Conservation (phyloP, 2,888 invertebrate genomes). For the Lathronympha strigana region DNA sequence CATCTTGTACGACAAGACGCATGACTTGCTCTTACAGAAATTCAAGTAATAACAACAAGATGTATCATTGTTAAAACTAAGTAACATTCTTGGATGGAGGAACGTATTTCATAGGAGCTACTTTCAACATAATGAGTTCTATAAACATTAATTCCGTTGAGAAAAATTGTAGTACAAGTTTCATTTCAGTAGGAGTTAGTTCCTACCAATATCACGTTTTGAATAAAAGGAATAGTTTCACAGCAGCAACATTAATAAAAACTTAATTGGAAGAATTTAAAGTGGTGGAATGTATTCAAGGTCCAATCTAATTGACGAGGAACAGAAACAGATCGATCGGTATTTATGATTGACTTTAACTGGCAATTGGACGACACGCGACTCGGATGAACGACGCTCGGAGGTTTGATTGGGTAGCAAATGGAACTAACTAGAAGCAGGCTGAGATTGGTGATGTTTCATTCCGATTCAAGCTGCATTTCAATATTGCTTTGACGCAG, state of each 20-base stretch:
- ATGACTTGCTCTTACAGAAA: background rate
- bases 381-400: slow-evolving; percentile 21
- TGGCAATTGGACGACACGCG: slow-evolving; percentile 36
- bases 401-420: slow-evolving; percentile 32
- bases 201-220: background rate
- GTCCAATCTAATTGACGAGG: slow-evolving; percentile 13
- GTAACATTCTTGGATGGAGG: background rate
- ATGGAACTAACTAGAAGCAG: slow-evolving; percentile 21
- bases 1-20: background rate
- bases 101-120: background rate
- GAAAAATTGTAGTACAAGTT: background rate
- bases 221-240: background rate
- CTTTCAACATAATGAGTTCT: background rate
- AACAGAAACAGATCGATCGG: slow-evolving; percentile 30
- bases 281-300: slow-evolving; percentile 14
- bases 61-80: background rate
- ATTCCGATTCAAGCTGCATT: slow-evolving; percentile 16
- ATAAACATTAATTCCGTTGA: background rate
- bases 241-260: background rate
- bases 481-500: background rate
- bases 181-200: background rate
- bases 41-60: background rate
- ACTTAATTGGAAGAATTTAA: slow-evolving; percentile 9
- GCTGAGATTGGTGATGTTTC: background rate
- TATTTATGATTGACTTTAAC: slow-evolving; percentile 35